phyloP scores from a whole-genome alignment of 2,797 vertebrate genomes.

The Menidia menidia region DNA sequence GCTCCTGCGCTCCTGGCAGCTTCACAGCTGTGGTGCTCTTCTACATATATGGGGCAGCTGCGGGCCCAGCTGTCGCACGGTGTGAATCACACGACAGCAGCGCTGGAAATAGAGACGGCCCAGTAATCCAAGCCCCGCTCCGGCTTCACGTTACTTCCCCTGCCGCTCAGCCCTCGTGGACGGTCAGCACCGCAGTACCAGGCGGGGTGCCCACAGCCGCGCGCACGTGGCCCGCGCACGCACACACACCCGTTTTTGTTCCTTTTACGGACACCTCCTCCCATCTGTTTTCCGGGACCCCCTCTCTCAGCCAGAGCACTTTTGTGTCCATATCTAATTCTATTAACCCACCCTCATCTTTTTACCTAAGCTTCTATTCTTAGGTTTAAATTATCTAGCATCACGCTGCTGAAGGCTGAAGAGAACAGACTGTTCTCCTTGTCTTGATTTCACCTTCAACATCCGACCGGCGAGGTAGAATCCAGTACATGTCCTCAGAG shows the following conservation, averaged over 20 bases:
- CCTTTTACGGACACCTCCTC: conserved; percentile 74
- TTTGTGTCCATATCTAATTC: conserved; percentile 67
- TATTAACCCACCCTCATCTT: conserved; percentile 67
- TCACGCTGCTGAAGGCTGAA: conserved; percentile 63
- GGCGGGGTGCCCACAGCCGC: conserved; percentile 60
- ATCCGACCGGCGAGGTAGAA: conserved; percentile 77
- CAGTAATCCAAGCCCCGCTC: conserved; percentile 91
- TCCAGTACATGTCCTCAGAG: conserved; percentile 78
- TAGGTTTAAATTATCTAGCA: conserved; percentile 53
- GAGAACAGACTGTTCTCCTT: conserved; percentile 78
- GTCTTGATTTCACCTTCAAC: conserved; percentile 82
- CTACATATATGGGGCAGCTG: conserved; percentile 94
- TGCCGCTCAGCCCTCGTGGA: conserved; percentile 63
- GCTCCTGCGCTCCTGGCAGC: conserved; percentile 89
- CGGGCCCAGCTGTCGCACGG: conserved; percentile 92
- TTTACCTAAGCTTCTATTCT: conserved; percentile 71
- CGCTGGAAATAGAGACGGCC: conserved; percentile 93
- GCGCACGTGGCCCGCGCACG: conserved; percentile 18
- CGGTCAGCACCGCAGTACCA: conserved; percentile 66
- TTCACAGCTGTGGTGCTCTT: conserved; percentile 92
- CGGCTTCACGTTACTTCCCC: conserved; percentile 87
- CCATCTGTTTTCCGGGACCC: conserved; percentile 68
- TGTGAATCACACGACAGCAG: conserved; percentile 91
- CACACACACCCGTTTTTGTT: conserved; percentile 62
- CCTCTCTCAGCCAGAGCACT: conserved; percentile 31